phyloP scores from a whole-genome alignment of 2,888 invertebrate species.

The Ophioninae sp. region DNA sequence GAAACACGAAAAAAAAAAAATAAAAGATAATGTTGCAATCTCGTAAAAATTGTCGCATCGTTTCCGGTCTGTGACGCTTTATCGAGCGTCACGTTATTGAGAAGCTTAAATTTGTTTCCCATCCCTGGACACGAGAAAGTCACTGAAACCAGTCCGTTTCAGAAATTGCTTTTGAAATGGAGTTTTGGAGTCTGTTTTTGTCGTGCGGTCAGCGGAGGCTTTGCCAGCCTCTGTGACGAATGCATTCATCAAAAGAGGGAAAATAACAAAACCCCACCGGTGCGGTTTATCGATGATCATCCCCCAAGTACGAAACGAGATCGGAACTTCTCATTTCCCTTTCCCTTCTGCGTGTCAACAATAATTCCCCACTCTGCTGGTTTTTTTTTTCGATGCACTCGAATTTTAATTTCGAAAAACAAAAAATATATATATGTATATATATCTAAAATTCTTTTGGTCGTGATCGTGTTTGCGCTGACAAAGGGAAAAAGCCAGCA shows the following conservation, averaged over 20 bases:
- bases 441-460: background rate
- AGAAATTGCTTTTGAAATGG: conserved; percentile 26
- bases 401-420: conserved; percentile 23
- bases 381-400: conserved; percentile 21
- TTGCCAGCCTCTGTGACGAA: conserved; percentile 3
- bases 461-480: background rate
- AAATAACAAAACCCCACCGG: conserved; percentile 41
- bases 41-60: background rate
- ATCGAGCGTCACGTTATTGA: background rate
- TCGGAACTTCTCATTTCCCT: conserved; percentile 22
- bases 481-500: background rate
- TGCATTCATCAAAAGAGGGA: background rate
- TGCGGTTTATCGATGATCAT: conserved; percentile 37
- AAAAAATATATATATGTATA: background rate
- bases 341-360: conserved; percentile 17
- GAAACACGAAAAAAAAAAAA: background rate
- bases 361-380: background rate
- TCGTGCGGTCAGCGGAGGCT: conserved; percentile 13
- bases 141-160: background rate
- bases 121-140: background rate
- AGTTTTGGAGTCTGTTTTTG: conserved; percentile 23
- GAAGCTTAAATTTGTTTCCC: background rate
- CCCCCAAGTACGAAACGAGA: conserved; percentile 32
- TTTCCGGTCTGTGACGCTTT: background rate
- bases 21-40: too few species aligned